A percentile compares a stretch with the other conserved stretches of the same genome.
Conservation (phyloP, 2,797 vertebrate genomes). For the Spinus pinus region DNA sequence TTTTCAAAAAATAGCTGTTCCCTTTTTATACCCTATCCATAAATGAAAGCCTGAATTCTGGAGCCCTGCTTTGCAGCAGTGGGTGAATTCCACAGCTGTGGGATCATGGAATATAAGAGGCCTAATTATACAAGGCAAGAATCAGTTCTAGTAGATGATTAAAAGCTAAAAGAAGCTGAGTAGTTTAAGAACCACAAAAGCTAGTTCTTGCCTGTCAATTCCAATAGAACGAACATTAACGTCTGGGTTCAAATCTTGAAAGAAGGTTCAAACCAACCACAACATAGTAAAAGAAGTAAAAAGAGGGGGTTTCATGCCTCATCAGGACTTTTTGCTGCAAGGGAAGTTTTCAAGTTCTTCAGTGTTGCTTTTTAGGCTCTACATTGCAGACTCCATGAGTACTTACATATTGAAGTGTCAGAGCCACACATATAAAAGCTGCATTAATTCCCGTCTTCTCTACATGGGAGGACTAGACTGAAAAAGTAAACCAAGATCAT, state of each 20-base stretch:
- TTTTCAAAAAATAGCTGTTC: neutral
- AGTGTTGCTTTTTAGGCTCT: neutral
- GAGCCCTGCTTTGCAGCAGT: neutral
- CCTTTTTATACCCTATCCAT: neutral
- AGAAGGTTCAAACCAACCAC: constrained; percentile 14
- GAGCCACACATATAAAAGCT: neutral
- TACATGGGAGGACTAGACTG: neutral
- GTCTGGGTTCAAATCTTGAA: neutral
- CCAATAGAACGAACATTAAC: neutral
- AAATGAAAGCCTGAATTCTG: constrained; percentile 7
- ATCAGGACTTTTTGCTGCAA: constrained; percentile 12
- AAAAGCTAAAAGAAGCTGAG: constrained; percentile 19
- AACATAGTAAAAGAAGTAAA: neutral
- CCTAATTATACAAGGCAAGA: constrained; percentile 28
- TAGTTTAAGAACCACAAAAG: constrained; percentile 34
- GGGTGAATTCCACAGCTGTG: constrained; percentile 16
- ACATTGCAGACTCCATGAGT: neutral
- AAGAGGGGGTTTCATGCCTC: neutral
- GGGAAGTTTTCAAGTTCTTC: neutral
- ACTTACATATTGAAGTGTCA: neutral
- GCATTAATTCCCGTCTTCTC: neutral
- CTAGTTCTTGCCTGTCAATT: constrained; percentile 24
- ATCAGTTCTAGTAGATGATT: constrained; percentile 16
- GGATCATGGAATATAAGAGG: constrained; percentile 7
- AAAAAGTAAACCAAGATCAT: neutral